These are phyloP conservation scores for Lipophrys pholis DNA, from an alignment of 2,113 vertebrate genomes.

Conservation along the genomic window DNA sequence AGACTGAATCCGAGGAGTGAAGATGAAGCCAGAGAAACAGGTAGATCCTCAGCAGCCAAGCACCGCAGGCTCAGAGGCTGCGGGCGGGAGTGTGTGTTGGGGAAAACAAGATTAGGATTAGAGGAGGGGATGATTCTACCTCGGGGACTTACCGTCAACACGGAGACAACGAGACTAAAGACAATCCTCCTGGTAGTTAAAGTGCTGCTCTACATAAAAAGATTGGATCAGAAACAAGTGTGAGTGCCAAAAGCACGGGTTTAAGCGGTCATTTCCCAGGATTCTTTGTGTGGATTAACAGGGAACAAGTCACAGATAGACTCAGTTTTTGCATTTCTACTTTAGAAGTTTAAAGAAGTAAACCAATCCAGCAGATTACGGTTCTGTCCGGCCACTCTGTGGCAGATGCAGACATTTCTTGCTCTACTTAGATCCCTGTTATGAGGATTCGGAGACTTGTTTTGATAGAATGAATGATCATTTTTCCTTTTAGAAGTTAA, in stretches of 20 bases:
- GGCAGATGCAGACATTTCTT: no score
- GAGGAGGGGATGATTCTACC: conserved; percentile 51
- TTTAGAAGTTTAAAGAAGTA: no score
- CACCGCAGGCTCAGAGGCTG: conserved; percentile 1
- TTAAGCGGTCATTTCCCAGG: no score
- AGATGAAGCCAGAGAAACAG: background rate
- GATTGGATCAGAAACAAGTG: conserved; percentile 30
- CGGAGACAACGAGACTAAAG: conserved; percentile 46
- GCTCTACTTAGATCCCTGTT: no score
- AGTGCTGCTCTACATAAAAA: conserved; percentile 31
- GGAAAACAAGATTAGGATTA: conserved; percentile 76
- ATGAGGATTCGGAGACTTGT: no score
- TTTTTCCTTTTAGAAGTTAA: no score
- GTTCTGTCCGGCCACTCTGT: no score
- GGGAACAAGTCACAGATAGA: no score
- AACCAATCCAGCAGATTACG: no score
- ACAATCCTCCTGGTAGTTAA: conserved; percentile 69
- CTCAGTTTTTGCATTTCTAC: no score
- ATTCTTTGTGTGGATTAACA: no score
- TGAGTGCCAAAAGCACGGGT: background rate
- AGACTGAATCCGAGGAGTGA: background rate
- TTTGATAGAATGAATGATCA: no score
- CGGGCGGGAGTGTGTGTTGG: conserved; percentile 38
- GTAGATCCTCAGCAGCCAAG: conserved; percentile 4
- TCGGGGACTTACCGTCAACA: conserved; percentile 48